phyloP scores from a whole-genome alignment of 1,140 invertebrate species.

The Achatina immaculata region DNA sequence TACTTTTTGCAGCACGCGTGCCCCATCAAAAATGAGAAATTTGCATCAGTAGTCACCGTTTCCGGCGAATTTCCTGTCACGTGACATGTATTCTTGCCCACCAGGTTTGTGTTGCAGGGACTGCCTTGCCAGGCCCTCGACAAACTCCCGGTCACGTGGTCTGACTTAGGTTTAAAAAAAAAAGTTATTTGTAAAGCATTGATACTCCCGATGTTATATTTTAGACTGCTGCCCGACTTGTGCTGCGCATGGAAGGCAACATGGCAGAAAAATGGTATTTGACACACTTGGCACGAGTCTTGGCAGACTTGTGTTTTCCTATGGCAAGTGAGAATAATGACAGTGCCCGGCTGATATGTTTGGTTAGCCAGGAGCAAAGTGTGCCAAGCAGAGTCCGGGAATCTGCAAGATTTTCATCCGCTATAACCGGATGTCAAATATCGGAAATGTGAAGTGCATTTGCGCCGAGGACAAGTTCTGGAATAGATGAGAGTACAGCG shows the following conservation, averaged over 20 bases:
- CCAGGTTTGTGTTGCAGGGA: constrained; percentile 2
- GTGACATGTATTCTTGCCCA: not conserved
- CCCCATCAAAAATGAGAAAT: not conserved
- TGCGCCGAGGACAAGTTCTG: too few relatives aligned
- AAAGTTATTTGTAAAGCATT: not conserved
- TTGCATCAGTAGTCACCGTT: not conserved
- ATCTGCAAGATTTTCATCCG: too few relatives aligned
- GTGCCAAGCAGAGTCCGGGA: too few relatives aligned
- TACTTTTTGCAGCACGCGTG: not conserved
- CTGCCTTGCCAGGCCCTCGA: not conserved
- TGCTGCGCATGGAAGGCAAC: not conserved
- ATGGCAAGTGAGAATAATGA: too few relatives aligned
- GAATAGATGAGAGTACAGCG: too few relatives aligned
- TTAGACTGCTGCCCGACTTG: not conserved
- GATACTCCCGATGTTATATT: not conserved
- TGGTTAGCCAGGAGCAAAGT: too few relatives aligned
- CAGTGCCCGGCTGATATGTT: too few relatives aligned
- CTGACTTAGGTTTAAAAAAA: not conserved
- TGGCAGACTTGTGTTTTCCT: too few relatives aligned
- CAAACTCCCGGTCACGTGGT: not conserved
- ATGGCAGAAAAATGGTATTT: not conserved
- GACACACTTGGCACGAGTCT: not conserved
- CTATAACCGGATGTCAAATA: too few relatives aligned
- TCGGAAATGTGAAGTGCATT: too few relatives aligned
- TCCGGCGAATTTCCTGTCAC: constrained; percentile 5